Evolutionary conservation across 2,797 vertebrate species (phyloP), one percentile per base, ranked within the genome.

Genomic region (Sternarchorhynchus goeldii): DNA sequence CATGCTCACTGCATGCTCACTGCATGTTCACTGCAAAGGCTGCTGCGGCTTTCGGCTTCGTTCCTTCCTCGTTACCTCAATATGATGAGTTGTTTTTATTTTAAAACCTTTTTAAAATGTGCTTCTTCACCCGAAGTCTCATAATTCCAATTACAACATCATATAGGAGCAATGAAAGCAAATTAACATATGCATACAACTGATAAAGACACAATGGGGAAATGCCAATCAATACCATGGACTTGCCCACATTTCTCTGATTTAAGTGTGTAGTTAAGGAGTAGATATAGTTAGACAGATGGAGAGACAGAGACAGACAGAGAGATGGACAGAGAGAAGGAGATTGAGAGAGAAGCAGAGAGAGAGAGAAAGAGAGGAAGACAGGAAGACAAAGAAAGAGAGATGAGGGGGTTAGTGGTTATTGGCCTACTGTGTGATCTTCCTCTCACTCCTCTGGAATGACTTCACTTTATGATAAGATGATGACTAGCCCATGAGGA

Each of bases 141-240:
- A 88, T 88, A 87, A 91, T 90, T 25, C 81, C 76, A 86, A 71
- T 72, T 71, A 81, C 56, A 41, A 31, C 75, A 79, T 71, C 72
- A 72, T 56, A 82, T 74, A 57, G 84, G 21, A 87, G 81, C 82
- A 82, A 88, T 89, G 87, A 86, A 90, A 63, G 66, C 57, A 58
- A 14, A 80, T 88, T 89, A 85, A 89, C 77, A 76, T 81, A 50
- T 76, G 82, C 77, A 76, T 88, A 83, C 87, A 89, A 89, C 57
- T 81, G 71, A 86, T 89, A 87, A 82, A 82, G 73, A 79, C 84
- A 86, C 85, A 56, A 81, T 71, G n/a, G 73, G 83, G 68, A 84
- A 84, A 78, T 81, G 67, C 63, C 81, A 84, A 85, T 86, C 74
- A 73, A 76, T 77, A 62, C 74, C 65, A 80, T 41, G 57, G 75